These are phyloP conservation scores for Chloebia gouldiae DNA, from an alignment of 2,113 vertebrate species.

Conservation along the genomic window DNA sequence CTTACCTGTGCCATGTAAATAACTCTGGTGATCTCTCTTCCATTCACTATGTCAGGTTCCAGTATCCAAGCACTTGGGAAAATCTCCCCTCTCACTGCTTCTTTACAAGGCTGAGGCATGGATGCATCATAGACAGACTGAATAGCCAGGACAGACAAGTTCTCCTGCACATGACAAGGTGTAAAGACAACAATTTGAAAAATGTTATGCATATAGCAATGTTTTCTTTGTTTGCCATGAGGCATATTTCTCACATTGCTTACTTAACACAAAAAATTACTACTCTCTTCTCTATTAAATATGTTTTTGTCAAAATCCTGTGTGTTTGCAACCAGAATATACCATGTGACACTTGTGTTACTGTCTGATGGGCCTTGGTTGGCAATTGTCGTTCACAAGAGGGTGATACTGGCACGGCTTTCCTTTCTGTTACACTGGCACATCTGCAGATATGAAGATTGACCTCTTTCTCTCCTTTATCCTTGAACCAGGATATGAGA, in stretches of 20 bases:
- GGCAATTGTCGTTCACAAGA: background rate
- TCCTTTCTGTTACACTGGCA: background rate
- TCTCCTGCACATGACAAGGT: conserved; percentile 71
- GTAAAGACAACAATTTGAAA: background rate
- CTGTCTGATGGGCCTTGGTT: background rate
- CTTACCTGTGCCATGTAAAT: conserved; percentile 90
- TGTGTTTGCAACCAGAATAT: background rate
- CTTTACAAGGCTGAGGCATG: conserved; percentile 85
- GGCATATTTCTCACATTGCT: background rate
- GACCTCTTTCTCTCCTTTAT: background rate
- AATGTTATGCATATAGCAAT: background rate
- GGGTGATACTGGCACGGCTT: background rate
- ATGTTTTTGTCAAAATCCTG: background rate
- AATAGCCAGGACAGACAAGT: conserved; percentile 82
- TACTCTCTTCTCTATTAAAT: background rate
- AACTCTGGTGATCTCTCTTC: conserved; percentile 84
- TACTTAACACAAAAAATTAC: background rate
- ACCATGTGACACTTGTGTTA: background rate
- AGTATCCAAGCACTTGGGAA: conserved; percentile 94
- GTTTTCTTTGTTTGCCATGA: background rate
- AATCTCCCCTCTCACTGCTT: conserved; percentile 90
- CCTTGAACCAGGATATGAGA: background rate
- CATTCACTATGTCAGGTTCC: conserved; percentile 77
- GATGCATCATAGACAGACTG: conserved; percentile 91
- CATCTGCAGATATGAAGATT: background rate